Percentiles rank a stretch among this genome's conserved stretches.
Evolutionary conservation across 1,140 invertebrate genomes (phyloP).

Genomic region (Pogonomyrmex barbatus): DNA sequence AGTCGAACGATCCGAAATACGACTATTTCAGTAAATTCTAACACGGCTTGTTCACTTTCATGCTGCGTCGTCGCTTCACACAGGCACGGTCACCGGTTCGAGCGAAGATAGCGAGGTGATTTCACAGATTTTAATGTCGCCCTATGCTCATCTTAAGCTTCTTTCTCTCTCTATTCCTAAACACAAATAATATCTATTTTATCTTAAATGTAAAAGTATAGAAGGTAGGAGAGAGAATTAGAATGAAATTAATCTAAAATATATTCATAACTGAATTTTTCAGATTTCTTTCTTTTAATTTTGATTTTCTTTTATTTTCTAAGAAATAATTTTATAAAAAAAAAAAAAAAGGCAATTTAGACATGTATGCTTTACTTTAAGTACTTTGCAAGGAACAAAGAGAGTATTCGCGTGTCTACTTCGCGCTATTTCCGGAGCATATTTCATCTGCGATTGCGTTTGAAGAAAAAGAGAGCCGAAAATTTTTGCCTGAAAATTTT

Average conservation of each 20-base stretch:
- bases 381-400: neutral
- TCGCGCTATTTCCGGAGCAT: neutral
- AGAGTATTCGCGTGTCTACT: neutral
- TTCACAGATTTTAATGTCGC: constrained; percentile 25
- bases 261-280: neutral
- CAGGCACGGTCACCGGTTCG: neutral
- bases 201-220: neutral
- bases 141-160: neutral
- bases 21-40: constrained; percentile 62
- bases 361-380: neutral
- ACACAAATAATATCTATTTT: constrained; percentile 2
- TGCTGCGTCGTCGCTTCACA: neutral
- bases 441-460: too few relatives aligned
- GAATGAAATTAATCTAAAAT: constrained; percentile 21
- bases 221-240: constrained; percentile 11
- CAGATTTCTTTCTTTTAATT: neutral
- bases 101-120: neutral
- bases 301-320: neutral
- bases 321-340: neutral
- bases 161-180: neutral
- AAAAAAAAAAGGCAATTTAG: too few relatives aligned
- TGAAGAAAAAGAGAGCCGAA: neutral
- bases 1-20: constrained; percentile 61
- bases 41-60: constrained; percentile 19
- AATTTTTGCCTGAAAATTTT: neutral